A percentile compares a stretch with the other conserved stretches of the same genome.
These are phyloP conservation scores for Lathronympha strigana DNA, from an alignment of 2,888 invertebrate genomes.

Conservation along the genomic window DNA sequence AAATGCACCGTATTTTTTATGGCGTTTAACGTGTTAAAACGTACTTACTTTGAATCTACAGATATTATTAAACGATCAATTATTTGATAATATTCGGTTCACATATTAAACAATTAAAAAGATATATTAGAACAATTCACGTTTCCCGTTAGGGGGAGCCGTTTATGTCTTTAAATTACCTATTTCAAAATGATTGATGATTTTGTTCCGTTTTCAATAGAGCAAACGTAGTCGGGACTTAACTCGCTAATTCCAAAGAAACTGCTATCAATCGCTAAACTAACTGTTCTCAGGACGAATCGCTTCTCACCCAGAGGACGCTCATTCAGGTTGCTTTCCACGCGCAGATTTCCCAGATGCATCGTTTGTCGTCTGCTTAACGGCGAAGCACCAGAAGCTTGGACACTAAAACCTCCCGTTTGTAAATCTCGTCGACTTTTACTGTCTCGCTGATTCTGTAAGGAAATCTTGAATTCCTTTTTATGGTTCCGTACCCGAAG, in stretches of 20 bases:
- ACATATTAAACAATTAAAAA: too few species aligned
- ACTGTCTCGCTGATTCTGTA: conserved; percentile 24
- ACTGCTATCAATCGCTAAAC: conserved; percentile 32
- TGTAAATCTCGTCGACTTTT: conserved; percentile 49
- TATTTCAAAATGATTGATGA: too few species aligned
- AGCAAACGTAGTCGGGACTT: not conserved
- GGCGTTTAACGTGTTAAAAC: too few species aligned
- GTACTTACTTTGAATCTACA: too few species aligned
- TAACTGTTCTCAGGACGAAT: conserved; percentile 33
- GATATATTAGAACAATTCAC: too few species aligned
- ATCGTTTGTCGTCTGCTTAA: conserved; percentile 64
- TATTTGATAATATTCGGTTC: too few species aligned
- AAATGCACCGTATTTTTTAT: too few species aligned
- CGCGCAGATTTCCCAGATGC: conserved; percentile 67
- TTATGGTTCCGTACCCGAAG: not conserved
- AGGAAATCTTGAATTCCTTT: conserved; percentile 8
- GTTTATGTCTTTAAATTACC: too few species aligned
- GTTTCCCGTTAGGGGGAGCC: too few species aligned
- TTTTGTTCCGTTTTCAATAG: too few species aligned
- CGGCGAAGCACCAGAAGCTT: conserved; percentile 58
- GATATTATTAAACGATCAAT: too few species aligned
- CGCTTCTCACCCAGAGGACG: conserved; percentile 36
- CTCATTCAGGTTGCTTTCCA: conserved; percentile 46
- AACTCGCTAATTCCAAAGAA: conserved; percentile 15
- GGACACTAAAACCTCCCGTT: conserved; percentile 56